A percentile compares a stretch with the other conserved stretches of the same genome.
Evolutionary conservation across 2,797 vertebrate species (phyloP).

Genomic region (Cheirogaleus major): DNA sequence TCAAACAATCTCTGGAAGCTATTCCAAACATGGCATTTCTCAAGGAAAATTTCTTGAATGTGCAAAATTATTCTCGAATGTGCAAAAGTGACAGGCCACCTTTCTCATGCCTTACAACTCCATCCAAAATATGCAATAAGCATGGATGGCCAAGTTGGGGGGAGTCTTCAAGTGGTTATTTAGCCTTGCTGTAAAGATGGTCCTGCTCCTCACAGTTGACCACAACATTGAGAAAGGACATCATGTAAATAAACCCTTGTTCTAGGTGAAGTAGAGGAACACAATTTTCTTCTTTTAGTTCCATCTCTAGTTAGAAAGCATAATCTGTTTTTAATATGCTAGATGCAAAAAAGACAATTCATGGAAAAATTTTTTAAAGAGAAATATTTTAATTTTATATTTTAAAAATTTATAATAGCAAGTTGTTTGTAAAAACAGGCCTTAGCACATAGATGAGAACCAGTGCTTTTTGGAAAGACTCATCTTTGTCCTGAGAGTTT

Average conservation of each 20-base stretch:
- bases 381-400: constrained; percentile 66
- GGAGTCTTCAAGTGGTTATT: constrained; percentile 57
- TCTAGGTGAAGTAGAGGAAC: constrained; percentile 19
- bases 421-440: constrained; percentile 57
- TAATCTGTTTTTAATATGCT: constrained; percentile 64
- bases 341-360: constrained; percentile 56
- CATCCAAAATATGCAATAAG: constrained; percentile 76
- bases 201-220: constrained; percentile 43
- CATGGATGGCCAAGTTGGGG: constrained; percentile 29
- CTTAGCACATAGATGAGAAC: constrained; percentile 49
- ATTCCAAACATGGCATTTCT: constrained; percentile 74
- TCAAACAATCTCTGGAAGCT: constrained; percentile 61
- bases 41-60: constrained; percentile 63
- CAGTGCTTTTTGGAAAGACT: constrained; percentile 59
- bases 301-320: constrained; percentile 51
- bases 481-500: constrained; percentile 59
- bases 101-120: constrained; percentile 82
- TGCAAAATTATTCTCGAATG: constrained; percentile 51
- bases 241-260: background rate
- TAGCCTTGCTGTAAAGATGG: constrained; percentile 59
- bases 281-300: constrained; percentile 1
- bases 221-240: constrained; percentile 41
- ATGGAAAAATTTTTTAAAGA: constrained; percentile 8
- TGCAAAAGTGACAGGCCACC: constrained; percentile 72
- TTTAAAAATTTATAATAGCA: constrained; percentile 56